Percentiles rank a stretch among this genome's conserved stretches.
Evolutionary conservation across 2,888 invertebrate species (phyloP).

Genomic region (Miltochrista miniata): DNA sequence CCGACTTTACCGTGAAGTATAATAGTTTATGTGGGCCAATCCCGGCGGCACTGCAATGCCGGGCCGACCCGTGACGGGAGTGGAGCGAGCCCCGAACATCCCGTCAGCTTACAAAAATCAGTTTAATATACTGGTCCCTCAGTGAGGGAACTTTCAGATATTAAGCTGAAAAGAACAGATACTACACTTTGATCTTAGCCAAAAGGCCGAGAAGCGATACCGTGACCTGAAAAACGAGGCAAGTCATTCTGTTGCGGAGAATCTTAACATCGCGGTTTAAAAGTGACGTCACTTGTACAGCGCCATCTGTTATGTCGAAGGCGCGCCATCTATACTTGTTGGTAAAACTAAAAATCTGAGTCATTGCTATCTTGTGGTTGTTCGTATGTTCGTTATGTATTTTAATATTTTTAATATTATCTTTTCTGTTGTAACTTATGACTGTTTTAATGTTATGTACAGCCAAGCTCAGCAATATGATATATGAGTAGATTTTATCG

Average conservation of each 20-base stretch:
- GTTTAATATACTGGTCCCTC: conserved; percentile 8
- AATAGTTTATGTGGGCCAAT: too few species aligned
- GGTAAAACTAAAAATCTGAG: neutral
- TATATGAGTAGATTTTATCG: too few species aligned
- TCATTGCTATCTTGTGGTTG: too few species aligned
- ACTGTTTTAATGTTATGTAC: too few species aligned
- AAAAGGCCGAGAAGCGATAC: conserved; percentile 7
- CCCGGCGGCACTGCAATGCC: neutral
- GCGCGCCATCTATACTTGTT: neutral
- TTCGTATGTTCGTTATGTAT: too few species aligned
- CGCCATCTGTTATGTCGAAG: neutral
- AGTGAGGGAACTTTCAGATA: conserved; percentile 6
- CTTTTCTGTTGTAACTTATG: too few species aligned
- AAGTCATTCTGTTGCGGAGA: conserved; percentile 2
- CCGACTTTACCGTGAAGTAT: neutral
- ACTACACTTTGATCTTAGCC: conserved; percentile 8
- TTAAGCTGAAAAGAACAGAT: conserved; percentile 8
- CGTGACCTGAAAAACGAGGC: accelerated
- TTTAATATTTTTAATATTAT: too few species aligned
- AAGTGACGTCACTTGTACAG: neutral
- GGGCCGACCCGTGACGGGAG: neutral
- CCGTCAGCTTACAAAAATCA: neutral
- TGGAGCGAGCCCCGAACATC: neutral
- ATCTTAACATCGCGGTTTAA: neutral
- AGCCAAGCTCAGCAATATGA: too few species aligned